Evolutionary conservation across 2,797 vertebrate species (phyloP).

Genomic region (Cynopterus sphinx): DNA sequence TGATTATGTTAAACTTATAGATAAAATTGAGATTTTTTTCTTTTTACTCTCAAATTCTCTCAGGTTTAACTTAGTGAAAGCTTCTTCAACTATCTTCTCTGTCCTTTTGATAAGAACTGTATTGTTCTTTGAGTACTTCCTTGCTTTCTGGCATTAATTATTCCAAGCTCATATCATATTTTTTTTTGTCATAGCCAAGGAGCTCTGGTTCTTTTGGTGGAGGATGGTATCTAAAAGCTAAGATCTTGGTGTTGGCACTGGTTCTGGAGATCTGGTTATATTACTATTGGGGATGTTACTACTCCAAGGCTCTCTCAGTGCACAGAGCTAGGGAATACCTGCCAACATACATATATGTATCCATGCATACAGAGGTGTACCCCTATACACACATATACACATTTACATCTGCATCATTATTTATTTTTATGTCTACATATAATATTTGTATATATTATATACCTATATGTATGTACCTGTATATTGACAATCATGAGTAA

Average conservation of each 20-base stretch:
- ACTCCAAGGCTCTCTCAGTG: neutral
- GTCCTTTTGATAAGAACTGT: neutral
- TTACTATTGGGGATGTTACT: neutral
- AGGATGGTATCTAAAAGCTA: neutral
- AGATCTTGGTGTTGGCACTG: neutral
- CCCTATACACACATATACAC: neutral
- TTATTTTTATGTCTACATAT: neutral
- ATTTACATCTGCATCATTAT: neutral
- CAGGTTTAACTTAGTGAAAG: neutral
- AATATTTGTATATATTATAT: neutral
- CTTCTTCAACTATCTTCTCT: neutral
- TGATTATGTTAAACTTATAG: neutral
- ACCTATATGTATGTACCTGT: neutral
- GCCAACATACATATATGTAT: too few species aligned
- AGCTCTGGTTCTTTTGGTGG: neutral
- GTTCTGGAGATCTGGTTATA: neutral
- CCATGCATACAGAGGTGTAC: neutral
- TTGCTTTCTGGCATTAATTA: neutral
- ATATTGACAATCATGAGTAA: neutral
- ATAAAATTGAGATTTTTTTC: neutral
- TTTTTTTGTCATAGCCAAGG: neutral
- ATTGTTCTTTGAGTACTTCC: neutral
- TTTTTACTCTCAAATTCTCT: neutral
- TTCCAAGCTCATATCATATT: neutral
- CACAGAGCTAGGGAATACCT: neutral